These are phyloP conservation scores for Tragelaphus scriptus DNA, from an alignment of 2,113 vertebrate genomes.

Conservation along the genomic window DNA sequence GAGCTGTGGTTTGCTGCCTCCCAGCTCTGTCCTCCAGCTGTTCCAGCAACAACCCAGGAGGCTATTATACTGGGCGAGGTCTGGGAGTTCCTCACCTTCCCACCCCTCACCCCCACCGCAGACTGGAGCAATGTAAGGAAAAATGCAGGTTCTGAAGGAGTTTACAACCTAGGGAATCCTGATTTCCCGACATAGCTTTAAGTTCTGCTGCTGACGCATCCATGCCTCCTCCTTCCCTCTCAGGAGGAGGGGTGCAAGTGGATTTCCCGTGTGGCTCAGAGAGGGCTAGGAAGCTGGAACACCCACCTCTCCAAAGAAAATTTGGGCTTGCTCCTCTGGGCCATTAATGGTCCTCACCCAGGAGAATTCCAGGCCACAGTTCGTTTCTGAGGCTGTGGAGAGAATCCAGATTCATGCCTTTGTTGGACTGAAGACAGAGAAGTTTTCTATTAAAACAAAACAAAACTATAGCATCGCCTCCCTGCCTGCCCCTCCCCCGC, in stretches of 20 bases:
- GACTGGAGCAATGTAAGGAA: background rate
- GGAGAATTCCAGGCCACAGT: background rate
- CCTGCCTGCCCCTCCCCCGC: accelerated
- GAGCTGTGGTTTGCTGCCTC: background rate
- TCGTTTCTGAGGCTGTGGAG: background rate
- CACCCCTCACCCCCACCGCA: accelerated
- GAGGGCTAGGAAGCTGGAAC: background rate
- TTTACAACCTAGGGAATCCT: background rate
- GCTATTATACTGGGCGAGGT: no score
- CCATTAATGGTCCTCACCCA: background rate
- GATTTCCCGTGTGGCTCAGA: background rate
- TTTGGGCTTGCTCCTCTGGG: background rate
- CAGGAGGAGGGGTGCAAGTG: background rate
- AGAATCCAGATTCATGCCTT: background rate
- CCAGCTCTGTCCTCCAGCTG: background rate
- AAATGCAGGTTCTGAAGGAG: background rate
- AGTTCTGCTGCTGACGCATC: background rate
- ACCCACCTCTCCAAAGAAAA: background rate
- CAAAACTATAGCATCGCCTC: background rate
- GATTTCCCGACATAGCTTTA: background rate
- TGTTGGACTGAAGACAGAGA: background rate
- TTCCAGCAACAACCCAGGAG: background rate
- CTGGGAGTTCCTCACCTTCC: background rate
- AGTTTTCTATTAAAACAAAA: background rate
- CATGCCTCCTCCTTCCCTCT: background rate